phyloP scores from a whole-genome alignment of 2,113 vertebrate genomes.

The Prochilodus magdalenae region DNA sequence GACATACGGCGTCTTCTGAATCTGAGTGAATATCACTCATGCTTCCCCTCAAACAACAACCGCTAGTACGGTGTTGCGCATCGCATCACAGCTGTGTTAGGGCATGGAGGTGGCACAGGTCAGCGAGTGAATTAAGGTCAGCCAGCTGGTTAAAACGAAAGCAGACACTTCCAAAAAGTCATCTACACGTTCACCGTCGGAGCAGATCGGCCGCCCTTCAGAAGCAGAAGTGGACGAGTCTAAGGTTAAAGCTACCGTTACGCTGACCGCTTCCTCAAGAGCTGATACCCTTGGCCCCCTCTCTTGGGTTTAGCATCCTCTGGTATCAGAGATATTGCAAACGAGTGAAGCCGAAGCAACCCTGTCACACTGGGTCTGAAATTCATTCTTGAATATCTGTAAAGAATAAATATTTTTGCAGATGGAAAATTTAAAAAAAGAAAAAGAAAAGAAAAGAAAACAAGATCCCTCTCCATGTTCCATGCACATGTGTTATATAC shows the following conservation, averaged over 20 bases:
- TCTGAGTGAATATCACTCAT: slow-evolving; percentile 79
- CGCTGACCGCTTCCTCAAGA: not conserved
- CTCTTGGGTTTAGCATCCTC: slow-evolving; percentile 4
- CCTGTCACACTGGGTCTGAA: slow-evolving; percentile 76
- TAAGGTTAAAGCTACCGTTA: slow-evolving; percentile 15
- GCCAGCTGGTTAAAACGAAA: slow-evolving; percentile 55
- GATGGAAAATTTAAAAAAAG: slow-evolving; percentile 76
- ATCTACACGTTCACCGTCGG: not conserved
- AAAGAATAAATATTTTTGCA: slow-evolving; percentile 98
- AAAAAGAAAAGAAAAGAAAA: slow-evolving; percentile 96
- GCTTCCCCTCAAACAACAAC: slow-evolving; percentile 75
- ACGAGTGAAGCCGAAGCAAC: not conserved
- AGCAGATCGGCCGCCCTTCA: not conserved
- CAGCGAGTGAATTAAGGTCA: not conserved
- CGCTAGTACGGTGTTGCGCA: slow-evolving; percentile 60
- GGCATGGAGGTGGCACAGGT: not conserved
- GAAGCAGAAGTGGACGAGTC: no score
- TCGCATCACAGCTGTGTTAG: slow-evolving; percentile 57
- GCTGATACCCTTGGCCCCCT: not conserved
- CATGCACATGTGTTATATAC: slow-evolving; percentile 98
- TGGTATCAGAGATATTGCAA: not conserved
- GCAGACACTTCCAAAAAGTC: slow-evolving; percentile 45
- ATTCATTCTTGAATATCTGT: slow-evolving; percentile 84
- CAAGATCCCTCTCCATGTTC: slow-evolving; percentile 87
- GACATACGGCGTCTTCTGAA: not conserved